These are phyloP conservation scores for Helostoma temminkii DNA, from an alignment of 2,797 vertebrate species.

Conservation along the genomic window DNA sequence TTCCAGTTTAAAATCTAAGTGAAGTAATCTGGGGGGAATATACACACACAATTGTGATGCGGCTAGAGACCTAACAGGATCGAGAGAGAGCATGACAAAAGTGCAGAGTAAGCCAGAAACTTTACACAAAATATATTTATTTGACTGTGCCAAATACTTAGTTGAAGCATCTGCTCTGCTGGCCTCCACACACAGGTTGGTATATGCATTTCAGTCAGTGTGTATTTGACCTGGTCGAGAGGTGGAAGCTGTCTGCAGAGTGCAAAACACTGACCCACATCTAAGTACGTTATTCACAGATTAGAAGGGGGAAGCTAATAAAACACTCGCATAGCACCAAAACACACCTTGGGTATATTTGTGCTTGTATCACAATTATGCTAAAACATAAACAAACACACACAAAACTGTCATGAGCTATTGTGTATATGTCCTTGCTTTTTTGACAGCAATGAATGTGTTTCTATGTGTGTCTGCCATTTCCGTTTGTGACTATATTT, in stretches of 20 bases:
- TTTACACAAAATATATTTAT: slow-evolving; percentile 37
- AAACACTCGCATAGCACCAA: slow-evolving; percentile 22
- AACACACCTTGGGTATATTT: slow-evolving; percentile 1
- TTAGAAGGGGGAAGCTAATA: slow-evolving; percentile 4
- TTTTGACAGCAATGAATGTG: not conserved
- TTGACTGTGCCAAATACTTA: slow-evolving; percentile 46
- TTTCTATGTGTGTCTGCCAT: not conserved
- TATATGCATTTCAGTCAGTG: slow-evolving; percentile 37
- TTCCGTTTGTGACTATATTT: slow-evolving; percentile 12
- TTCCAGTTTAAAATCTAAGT: slow-evolving; percentile 48
- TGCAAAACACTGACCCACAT: slow-evolving; percentile 31
- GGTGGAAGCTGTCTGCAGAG: slow-evolving; percentile 17
- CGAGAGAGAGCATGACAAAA: slow-evolving; percentile 24
- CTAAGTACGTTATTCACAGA: slow-evolving; percentile 23
- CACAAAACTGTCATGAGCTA: not conserved
- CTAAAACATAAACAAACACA: slow-evolving; percentile 1
- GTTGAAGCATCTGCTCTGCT: slow-evolving; percentile 54
- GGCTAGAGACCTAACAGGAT: slow-evolving; percentile 33
- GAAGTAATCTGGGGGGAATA: slow-evolving; percentile 40
- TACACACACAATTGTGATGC: slow-evolving; percentile 34
- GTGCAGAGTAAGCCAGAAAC: slow-evolving; percentile 24
- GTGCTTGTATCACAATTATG: slow-evolving; percentile 3
- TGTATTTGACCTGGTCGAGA: slow-evolving; percentile 44
- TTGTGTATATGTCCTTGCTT: not conserved
- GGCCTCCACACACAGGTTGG: slow-evolving; percentile 31